Conservation (phyloP, 1,140 invertebrate genomes). For the Mylabris phalerata region DNA sequence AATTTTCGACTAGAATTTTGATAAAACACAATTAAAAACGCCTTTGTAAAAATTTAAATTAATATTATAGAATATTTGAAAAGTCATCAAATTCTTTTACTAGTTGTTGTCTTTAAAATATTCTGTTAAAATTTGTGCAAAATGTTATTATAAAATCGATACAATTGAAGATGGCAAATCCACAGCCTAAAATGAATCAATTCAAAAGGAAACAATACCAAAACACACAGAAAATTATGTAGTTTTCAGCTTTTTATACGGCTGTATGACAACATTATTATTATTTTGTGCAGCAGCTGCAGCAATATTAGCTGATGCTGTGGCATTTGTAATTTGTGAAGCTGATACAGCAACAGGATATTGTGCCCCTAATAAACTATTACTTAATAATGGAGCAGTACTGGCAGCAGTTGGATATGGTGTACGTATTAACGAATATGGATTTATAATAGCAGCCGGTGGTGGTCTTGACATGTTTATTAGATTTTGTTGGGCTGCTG, state of each 20-base stretch:
- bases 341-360: conserved; percentile 34
- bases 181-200: conserved; percentile 23
- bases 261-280: conserved; percentile 61
- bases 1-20: background rate
- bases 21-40: background rate
- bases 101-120: background rate
- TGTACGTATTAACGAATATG: conserved; percentile 41
- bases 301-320: conserved; percentile 35
- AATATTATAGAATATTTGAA: too few relatives aligned
- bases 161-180: conserved; percentile 5
- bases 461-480: conserved; percentile 54
- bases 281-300: conserved; percentile 40
- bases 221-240: conserved; percentile 49
- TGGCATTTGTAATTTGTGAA: conserved; percentile 29
- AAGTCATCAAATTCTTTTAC: too few relatives aligned
- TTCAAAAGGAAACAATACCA: conserved; percentile 12
- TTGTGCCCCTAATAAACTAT: conserved; percentile 42
- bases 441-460: conserved; percentile 46
- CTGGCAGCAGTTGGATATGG: conserved; percentile 42
- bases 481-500: conserved; percentile 45
- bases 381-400: conserved; percentile 37
- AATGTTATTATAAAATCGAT: background rate
- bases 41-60: background rate
- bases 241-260: conserved; percentile 83
- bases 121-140: conserved; percentile 1